Evolutionary conservation across 2,888 invertebrate genomes (phyloP), one percentile per base, ranked within the genome.

Genomic region (Vesta saturnalis): DNA sequence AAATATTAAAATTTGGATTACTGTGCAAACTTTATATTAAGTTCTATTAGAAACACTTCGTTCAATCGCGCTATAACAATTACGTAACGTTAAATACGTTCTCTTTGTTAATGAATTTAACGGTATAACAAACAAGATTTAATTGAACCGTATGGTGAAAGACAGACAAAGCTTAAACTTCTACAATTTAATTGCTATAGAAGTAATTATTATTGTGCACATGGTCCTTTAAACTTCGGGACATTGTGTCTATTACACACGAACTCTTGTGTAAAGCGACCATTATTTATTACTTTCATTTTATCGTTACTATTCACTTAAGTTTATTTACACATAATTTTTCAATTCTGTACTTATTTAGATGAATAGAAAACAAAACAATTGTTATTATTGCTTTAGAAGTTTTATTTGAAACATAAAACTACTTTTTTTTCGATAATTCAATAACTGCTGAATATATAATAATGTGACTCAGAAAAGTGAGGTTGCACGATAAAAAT

Each of bases 111-210:
- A 43, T 55, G 65, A 59, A 61, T 67, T 67, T 61, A 67, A 67
- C 66, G 66, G 61, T 67, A 57, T 60, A n/a, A 61, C 61, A 66
- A 66, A 66, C 60, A 61, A 46, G 61, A 67, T 67, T 58, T 67
- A 67, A 67, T 67, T 67, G 66, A 67, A 61, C 66, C 61, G 61
- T 61, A 67, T 60, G 66, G 60, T 57, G 66, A 61, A 67, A 23
- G 61, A 59, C 22, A 22, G 23, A 67, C 66, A 67, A 67, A 67
- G 66, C 61, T 60, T 56, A 67, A 65, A 61, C 66, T 67, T 66
- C 60, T 66, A 55, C 66, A 67, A 67, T 67, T 65, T 67, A 61
- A 56, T 67, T 61, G 56, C 61, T 49, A 67, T 61, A 52, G 60
- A 57, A 60, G 49, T 55, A 61, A 61, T 61, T 58, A 61, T 67